A percentile compares a stretch with the other conserved stretches of the same genome.
phyloP scores from a whole-genome alignment of 2,888 invertebrate species.

The Ischnura elegans region DNA sequence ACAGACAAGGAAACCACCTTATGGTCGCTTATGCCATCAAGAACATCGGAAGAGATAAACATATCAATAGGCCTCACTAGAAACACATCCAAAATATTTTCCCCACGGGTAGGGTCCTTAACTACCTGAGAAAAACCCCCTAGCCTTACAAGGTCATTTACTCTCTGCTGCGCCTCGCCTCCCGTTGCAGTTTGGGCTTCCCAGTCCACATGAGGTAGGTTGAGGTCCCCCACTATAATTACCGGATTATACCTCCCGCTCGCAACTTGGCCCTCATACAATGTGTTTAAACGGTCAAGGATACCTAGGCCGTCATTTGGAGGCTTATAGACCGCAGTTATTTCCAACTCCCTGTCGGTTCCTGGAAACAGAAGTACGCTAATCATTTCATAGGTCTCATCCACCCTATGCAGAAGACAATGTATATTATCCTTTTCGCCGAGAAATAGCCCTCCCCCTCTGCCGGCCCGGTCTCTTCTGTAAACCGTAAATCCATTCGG shows the following conservation, averaged over 20 bases:
- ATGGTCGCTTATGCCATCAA: not conserved
- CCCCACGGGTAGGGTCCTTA: too few species aligned
- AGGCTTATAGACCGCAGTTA: not conserved
- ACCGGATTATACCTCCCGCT: not conserved
- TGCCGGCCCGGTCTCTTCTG: not conserved
- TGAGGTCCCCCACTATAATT: not conserved
- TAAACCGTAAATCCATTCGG: not conserved
- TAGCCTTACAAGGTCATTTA: not conserved
- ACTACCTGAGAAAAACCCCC: not conserved
- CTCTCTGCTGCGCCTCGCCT: not conserved
- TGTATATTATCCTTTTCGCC: not conserved
- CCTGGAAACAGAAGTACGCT: not conserved
- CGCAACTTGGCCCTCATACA: not conserved
- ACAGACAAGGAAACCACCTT: not conserved
- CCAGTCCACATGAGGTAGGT: constrained; percentile 36
- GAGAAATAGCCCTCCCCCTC: not conserved
- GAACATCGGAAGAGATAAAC: not conserved
- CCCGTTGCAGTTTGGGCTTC: not conserved
- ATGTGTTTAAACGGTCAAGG: not conserved
- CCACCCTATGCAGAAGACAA: not conserved
- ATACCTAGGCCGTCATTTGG: not conserved
- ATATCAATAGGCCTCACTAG: not conserved
- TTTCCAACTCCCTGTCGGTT: not conserved
- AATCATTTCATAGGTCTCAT: not conserved
- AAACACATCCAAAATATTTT: not conserved